These are phyloP conservation scores for Philereme vetulata DNA, from an alignment of 2,888 invertebrate species.

Conservation along the genomic window DNA sequence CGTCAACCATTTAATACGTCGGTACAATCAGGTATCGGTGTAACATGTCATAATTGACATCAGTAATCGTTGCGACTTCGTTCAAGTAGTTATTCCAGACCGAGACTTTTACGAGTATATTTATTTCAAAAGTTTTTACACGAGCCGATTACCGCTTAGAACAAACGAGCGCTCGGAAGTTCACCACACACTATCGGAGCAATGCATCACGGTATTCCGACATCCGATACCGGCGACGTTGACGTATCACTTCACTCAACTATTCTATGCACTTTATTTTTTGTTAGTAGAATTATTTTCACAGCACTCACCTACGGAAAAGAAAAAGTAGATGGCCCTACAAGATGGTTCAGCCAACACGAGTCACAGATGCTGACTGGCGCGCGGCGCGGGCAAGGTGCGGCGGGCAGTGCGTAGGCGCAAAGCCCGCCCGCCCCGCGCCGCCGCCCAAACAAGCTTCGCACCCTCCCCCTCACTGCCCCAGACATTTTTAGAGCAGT, in stretches of 20 bases:
- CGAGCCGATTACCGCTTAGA: slow-evolving; percentile 15
- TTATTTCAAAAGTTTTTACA: slow-evolving; percentile 3
- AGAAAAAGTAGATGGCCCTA: slow-evolving; percentile 81
- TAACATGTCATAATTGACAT: too few relatives aligned
- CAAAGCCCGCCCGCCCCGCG: slow-evolving; percentile 50
- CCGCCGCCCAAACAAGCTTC: slow-evolving; percentile 43
- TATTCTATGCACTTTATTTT: slow-evolving; percentile 43
- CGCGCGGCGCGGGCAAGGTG: slow-evolving; percentile 78
- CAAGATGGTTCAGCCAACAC: slow-evolving; percentile 86
- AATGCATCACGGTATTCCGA: slow-evolving; percentile 53
- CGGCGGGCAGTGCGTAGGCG: slow-evolving; percentile 76
- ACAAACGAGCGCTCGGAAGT: slow-evolving; percentile 30
- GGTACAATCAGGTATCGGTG: too few relatives aligned
- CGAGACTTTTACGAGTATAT: not conserved
- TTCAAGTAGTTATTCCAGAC: slow-evolving; percentile 7
- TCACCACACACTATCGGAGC: slow-evolving; percentile 39
- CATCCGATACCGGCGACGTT: slow-evolving; percentile 39
- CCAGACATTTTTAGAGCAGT: slow-evolving; percentile 80
- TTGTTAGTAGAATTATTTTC: slow-evolving; percentile 54
- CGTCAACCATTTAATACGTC: slow-evolving; percentile 14
- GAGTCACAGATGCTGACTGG: slow-evolving; percentile 83
- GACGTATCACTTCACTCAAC: slow-evolving; percentile 73
- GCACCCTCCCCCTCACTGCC: slow-evolving; percentile 43
- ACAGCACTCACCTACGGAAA: slow-evolving; percentile 78
- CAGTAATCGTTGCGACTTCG: slow-evolving; percentile 29